Conservation (phyloP, 1,140 invertebrate genomes). For the Diprion similis region DNA sequence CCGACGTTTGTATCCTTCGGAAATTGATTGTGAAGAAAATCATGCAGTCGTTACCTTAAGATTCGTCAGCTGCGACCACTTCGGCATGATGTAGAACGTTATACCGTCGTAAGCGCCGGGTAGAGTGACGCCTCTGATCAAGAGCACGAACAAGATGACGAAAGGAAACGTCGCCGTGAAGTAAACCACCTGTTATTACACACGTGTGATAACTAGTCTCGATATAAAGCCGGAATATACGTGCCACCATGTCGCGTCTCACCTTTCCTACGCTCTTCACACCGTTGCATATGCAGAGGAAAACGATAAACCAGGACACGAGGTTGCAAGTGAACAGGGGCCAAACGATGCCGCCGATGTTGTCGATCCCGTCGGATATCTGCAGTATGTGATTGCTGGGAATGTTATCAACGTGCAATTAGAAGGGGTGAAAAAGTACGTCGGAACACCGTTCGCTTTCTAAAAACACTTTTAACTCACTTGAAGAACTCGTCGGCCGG, state of each 20-base stretch:
- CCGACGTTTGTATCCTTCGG: neutral
- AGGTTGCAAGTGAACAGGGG: constrained; percentile 73
- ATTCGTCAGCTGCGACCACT: constrained; percentile 77
- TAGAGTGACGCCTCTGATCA: constrained; percentile 78
- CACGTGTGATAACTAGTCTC: neutral
- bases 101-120: constrained; percentile 81
- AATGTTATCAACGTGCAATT: constrained; percentile 15
- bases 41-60: constrained; percentile 61
- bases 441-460: no score
- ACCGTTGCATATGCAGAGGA: constrained; percentile 81
- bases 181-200: constrained; percentile 75
- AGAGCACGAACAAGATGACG: constrained; percentile 75
- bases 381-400: constrained; percentile 73
- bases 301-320: constrained; percentile 79
- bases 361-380: constrained; percentile 70
- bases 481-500: constrained; percentile 87
- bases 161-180: constrained; percentile 89
- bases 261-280: constrained; percentile 78
- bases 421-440: no score
- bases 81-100: constrained; percentile 81
- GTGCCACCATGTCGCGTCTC: no score
- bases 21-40: neutral
- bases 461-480: constrained; percentile 63
- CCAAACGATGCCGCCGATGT: constrained; percentile 76
- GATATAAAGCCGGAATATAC: neutral